These are phyloP conservation scores for Engraulis encrasicolus DNA, from an alignment of 2,113 vertebrate genomes.

Conservation along the genomic window DNA sequence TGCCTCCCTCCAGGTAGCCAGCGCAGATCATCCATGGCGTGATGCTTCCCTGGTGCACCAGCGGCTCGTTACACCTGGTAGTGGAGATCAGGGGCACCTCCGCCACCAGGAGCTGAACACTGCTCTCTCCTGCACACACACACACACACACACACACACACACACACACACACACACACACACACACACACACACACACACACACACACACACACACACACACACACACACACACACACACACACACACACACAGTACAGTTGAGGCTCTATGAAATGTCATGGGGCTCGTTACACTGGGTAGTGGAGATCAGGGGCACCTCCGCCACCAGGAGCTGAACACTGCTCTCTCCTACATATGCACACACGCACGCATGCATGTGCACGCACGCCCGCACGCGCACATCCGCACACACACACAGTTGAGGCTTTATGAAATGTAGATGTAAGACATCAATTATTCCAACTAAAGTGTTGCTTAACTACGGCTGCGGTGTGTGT, in stretches of 20 bases:
- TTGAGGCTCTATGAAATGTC: too few species aligned
- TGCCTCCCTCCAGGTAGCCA: constrained; percentile 79
- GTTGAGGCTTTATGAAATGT: too few species aligned
- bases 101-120: constrained; percentile 75
- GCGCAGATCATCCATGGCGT: constrained; percentile 84
- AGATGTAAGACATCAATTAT: too few species aligned
- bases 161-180: constrained; percentile 15
- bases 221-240: too few species aligned
- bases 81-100: constrained; percentile 81
- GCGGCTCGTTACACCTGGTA: constrained; percentile 76
- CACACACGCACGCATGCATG: constrained; percentile 7
- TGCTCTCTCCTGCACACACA: constrained; percentile 52
- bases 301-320: constrained; percentile 80
- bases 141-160: constrained; percentile 6
- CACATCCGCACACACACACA: not conserved
- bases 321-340: constrained; percentile 76
- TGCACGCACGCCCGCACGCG: constrained; percentile 6
- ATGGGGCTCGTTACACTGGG: constrained; percentile 78
- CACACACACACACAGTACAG: too few species aligned
- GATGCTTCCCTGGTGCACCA: constrained; percentile 78
- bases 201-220: not conserved
- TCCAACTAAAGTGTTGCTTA: too few species aligned
- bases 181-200: not conserved
- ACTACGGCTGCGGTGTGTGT: too few species aligned
- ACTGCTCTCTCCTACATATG: constrained; percentile 52